phyloP scores from a whole-genome alignment of 2,113 vertebrate genomes.

The Aptenodytes patagonicus region DNA sequence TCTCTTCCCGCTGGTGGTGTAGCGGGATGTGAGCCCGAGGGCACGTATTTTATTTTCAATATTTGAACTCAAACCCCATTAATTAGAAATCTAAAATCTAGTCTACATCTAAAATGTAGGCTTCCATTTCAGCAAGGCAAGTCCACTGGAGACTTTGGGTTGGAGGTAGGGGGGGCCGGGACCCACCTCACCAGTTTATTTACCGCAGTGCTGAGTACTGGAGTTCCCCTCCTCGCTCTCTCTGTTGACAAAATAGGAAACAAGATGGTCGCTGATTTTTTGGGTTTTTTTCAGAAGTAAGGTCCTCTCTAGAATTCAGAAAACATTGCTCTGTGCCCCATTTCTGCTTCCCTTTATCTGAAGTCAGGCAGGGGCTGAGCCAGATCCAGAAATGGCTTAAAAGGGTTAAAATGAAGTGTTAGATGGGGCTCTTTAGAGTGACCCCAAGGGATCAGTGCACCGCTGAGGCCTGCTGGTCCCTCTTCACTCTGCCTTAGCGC shows the following conservation, averaged over 20 bases:
- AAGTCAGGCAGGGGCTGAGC: not conserved
- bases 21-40: not conserved
- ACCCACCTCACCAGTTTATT: not conserved
- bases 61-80: not conserved
- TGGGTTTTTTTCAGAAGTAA: too few species aligned
- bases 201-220: not conserved
- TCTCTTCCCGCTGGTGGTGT: not conserved
- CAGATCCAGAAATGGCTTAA: not conserved
- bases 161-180: not conserved
- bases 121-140: not conserved
- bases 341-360: not conserved
- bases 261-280: not conserved
- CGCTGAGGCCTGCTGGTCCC: not conserved
- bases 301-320: not conserved
- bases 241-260: not conserved
- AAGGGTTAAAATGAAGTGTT: not conserved
- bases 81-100: not conserved
- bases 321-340: not conserved
- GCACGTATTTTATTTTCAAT: not conserved
- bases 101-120: not conserved
- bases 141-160: not conserved
- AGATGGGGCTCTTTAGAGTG: not conserved
- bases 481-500: not conserved
- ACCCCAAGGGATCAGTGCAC: not conserved
- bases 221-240: not conserved